These are phyloP conservation scores for Galago senegalensis DNA, from an alignment of 2,797 vertebrate genomes.

Conservation along the genomic window DNA sequence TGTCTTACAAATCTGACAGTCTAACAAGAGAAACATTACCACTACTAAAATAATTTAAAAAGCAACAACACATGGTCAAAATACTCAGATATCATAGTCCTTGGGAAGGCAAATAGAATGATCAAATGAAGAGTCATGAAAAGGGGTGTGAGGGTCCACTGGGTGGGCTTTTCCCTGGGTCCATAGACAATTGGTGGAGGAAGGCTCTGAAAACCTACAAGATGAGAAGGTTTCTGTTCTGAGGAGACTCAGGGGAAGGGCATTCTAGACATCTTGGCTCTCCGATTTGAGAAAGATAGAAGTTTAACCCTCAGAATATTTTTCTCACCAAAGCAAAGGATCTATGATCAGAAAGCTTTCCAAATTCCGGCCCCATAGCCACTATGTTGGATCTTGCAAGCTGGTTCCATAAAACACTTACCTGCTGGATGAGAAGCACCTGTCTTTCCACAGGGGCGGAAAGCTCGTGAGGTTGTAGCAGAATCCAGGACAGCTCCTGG, in stretches of 20 bases:
- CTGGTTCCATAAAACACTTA: background rate
- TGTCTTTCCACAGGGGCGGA: rapidly evolving
- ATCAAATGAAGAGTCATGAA: background rate
- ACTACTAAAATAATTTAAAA: background rate
- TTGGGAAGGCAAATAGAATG: background rate
- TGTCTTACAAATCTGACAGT: background rate
- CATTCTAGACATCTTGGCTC: background rate
- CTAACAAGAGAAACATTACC: background rate
- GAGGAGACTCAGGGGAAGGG: background rate
- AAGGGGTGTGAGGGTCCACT: too few species aligned
- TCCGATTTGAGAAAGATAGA: background rate
- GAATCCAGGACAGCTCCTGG: background rate
- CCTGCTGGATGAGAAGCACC: background rate
- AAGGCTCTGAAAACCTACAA: rapidly evolving
- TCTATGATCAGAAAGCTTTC: background rate
- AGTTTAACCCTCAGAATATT: background rate
- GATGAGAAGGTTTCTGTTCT: background rate
- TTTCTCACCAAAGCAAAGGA: background rate
- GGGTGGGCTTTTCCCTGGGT: rapidly evolving
- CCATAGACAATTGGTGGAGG: rapidly evolving
- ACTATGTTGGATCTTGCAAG: background rate
- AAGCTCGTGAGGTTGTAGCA: rapidly evolving
- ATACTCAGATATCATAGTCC: background rate
- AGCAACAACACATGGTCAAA: background rate
- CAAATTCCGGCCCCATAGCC: background rate